Percentiles rank a stretch among this genome's conserved stretches.
Conservation (phyloP, 2,113 vertebrate genomes). For the Thamnaconus septentrionalis region DNA sequence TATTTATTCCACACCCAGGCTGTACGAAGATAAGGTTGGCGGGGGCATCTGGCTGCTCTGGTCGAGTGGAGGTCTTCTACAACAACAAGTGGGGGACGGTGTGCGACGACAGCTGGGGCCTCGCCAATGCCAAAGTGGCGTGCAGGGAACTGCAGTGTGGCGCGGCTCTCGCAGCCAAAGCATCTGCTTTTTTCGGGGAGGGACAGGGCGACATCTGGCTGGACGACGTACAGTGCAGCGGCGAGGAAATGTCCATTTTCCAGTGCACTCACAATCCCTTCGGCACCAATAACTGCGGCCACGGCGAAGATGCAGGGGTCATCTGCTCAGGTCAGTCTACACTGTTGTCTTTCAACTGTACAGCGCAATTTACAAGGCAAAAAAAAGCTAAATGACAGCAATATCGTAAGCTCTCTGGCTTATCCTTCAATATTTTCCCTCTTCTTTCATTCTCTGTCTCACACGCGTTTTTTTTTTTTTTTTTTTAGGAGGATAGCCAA, state of each 20-base stretch:
- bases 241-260: slow-evolving; percentile 40
- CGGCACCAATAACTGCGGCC: slow-evolving; percentile 52
- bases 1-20: slow-evolving; percentile 28
- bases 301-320: slow-evolving; percentile 66
- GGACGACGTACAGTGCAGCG: slow-evolving; percentile 66
- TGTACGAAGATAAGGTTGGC: slow-evolving; percentile 41
- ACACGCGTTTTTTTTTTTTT: too few relatives aligned
- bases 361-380: too few relatives aligned
- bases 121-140: slow-evolving; percentile 50
- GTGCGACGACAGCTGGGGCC: slow-evolving; percentile 62
- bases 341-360: background rate
- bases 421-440: too few relatives aligned
- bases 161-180: slow-evolving; percentile 28
- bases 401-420: too few relatives aligned
- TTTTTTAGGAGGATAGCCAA: too few relatives aligned
- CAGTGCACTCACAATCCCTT: slow-evolving; percentile 36
- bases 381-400: too few relatives aligned
- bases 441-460: too few relatives aligned
- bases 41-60: slow-evolving; percentile 53
- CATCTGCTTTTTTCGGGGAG: slow-evolving; percentile 45
- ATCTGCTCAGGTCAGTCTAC: slow-evolving; percentile 51
- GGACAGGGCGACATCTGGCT: slow-evolving; percentile 56
- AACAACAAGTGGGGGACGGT: slow-evolving; percentile 51
- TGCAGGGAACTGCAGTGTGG: slow-evolving; percentile 61
- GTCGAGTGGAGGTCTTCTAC: slow-evolving; percentile 60